A percentile compares a stretch with the other conserved stretches of the same genome.
phyloP scores from a whole-genome alignment of 2,888 invertebrate species.

The Standfussiana lucernea region DNA sequence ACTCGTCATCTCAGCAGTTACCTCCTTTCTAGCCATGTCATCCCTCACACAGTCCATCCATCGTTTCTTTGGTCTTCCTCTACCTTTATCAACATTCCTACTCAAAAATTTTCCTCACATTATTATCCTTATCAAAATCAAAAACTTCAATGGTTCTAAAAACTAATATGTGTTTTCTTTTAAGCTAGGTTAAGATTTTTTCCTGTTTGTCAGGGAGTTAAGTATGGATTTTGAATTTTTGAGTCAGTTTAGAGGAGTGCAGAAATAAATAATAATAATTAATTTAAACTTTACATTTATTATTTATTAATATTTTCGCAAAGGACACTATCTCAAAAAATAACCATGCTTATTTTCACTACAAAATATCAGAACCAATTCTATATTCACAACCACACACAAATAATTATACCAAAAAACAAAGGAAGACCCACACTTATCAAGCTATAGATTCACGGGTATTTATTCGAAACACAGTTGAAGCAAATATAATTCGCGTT shows the following conservation, averaged over 20 bases:
- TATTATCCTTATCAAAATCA: no score
- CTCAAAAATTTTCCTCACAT: no score
- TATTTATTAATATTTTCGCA: not conserved
- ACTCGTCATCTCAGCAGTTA: no score
- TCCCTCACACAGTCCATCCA: no score
- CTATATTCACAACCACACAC: conserved; percentile 13
- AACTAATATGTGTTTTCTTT: not conserved
- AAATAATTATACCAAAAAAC: conserved; percentile 52
- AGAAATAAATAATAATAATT: not conserved
- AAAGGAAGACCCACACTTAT: conserved; percentile 57
- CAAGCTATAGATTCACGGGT: conserved; percentile 73
- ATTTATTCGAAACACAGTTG: conserved; percentile 81
- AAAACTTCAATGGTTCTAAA: not conserved
- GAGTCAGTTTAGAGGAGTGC: not conserved
- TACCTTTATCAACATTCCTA: no score
- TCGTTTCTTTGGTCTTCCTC: no score
- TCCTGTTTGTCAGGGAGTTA: not conserved
- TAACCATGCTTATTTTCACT: not conserved
- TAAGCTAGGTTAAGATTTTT: not conserved
- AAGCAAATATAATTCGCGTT: conserved; percentile 85
- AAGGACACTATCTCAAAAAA: accelerated
- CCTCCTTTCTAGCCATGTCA: no score
- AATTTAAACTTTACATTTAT: not conserved
- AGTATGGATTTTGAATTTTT: not conserved
- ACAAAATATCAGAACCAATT: conserved; percentile 9